phyloP scores from a whole-genome alignment of 2,797 vertebrate genomes.

The Bradypodion ventrale region DNA sequence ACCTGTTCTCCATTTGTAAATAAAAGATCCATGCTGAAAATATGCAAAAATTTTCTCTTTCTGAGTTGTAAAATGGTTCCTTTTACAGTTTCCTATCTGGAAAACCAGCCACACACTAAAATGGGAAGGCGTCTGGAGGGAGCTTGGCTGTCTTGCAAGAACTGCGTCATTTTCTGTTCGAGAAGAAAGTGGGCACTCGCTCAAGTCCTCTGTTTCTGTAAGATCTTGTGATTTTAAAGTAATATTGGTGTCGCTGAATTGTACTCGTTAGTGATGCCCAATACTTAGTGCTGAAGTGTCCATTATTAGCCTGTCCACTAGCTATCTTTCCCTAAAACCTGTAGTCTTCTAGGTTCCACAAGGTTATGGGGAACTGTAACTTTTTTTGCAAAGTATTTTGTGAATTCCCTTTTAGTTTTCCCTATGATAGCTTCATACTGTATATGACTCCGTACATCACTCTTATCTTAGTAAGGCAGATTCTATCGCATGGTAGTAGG shows the following conservation, averaged over 20 bases:
- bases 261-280: neutral
- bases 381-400: neutral
- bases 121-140: slow-evolving; percentile 97
- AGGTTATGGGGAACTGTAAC: neutral
- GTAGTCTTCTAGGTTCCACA: neutral
- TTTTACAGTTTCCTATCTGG: slow-evolving; percentile 88
- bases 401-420: neutral
- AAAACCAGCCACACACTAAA: slow-evolving; percentile 88
- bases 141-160: slow-evolving; percentile 91
- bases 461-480: neutral
- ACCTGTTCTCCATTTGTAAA: neutral
- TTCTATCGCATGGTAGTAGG: no score
- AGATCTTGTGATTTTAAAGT: neutral
- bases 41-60: neutral
- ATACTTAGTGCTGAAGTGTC: neutral
- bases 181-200: slow-evolving; percentile 93
- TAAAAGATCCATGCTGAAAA: neutral
- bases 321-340: neutral
- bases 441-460: neutral
- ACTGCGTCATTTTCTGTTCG: slow-evolving; percentile 94
- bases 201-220: slow-evolving; percentile 94
- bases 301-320: neutral
- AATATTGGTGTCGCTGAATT: neutral
- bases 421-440: neutral
- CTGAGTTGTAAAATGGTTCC: neutral